Base-by-base conservation (phyloP, 2,797 vertebrate genomes). In the Oreochromis grahami region DNA sequence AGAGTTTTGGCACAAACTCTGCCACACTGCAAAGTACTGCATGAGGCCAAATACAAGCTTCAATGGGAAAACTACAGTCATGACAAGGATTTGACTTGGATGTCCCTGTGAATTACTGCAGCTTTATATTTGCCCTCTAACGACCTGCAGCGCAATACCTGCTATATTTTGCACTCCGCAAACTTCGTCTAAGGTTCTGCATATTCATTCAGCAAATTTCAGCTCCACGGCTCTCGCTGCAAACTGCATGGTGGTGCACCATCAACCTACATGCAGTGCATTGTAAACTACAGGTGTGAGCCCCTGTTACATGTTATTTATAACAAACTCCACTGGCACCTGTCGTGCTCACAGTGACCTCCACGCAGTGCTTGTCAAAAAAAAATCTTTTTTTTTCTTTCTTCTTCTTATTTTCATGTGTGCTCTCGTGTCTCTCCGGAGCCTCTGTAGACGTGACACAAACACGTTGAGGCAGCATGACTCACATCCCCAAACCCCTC, bases 401-500 rank as follows among this genome's bases (percentile, higher is more conserved):
- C 26, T 2, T 29, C 14, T 56, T 56, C 14, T 56, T 10, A 17
- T 48, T 29, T 26, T 45, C n/a, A 8, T 10, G 15, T 45, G 21
- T 17, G n/a, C 8, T 5, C 36, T 45, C 2, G 6, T 50, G 86
- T 81, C 68, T 56, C 56, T 24, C 52, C 41, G 0, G 26, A 45
- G 85, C 82, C 84, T 84, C 85, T 34, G 38, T 86, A 81, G 56
- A 72, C 5, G 21, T 1, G 5, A 29, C 65, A 45, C 14, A 45
- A 70, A 70, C 24, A 15, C 6, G 26, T 29, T 0, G 9, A 48
- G 38, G 24, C 48, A 12, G 45, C 58, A 7, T 76, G 84, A 78
- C 88, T 88, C 88, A 15, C 87, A 76, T 84, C 88, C 88, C 17
- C 68, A 72, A 26, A 63, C 58, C 58, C 11, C 19, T n/a, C 34